Evolutionary conservation across 2,113 vertebrate genomes (phyloP).

Genomic region (Catharus minimus): DNA sequence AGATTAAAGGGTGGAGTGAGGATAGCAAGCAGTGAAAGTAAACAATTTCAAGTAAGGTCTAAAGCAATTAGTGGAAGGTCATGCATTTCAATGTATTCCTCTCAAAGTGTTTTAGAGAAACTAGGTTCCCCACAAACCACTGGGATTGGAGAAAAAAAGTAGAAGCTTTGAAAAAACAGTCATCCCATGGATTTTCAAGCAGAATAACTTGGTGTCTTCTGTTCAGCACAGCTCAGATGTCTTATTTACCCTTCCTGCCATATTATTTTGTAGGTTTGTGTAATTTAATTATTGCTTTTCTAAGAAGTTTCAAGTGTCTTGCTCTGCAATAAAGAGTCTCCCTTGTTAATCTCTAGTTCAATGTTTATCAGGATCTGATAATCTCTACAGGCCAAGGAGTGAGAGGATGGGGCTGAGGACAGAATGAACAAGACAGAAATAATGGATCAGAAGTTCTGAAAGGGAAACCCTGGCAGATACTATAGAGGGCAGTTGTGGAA

Average conservation of each 20-base stretch:
- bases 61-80: background rate
- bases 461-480: background rate
- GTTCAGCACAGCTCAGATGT: background rate
- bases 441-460: background rate
- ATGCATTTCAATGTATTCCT: background rate
- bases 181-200: background rate
- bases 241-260: background rate
- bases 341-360: background rate
- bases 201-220: background rate
- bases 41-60: background rate
- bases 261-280: background rate
- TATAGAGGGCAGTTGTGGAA: background rate
- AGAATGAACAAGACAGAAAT: background rate
- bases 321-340: background rate
- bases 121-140: background rate
- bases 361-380: background rate
- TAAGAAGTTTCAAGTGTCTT: background rate
- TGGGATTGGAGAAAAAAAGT: background rate
- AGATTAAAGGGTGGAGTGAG: constrained; percentile 1
- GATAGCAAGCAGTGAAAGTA: constrained; percentile 21
- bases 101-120: background rate
- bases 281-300: background rate
- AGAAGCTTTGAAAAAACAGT: background rate
- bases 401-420: background rate
- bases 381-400: background rate